Conservation (phyloP, 1,140 invertebrate genomes). For the Cecropterus lyciades region DNA sequence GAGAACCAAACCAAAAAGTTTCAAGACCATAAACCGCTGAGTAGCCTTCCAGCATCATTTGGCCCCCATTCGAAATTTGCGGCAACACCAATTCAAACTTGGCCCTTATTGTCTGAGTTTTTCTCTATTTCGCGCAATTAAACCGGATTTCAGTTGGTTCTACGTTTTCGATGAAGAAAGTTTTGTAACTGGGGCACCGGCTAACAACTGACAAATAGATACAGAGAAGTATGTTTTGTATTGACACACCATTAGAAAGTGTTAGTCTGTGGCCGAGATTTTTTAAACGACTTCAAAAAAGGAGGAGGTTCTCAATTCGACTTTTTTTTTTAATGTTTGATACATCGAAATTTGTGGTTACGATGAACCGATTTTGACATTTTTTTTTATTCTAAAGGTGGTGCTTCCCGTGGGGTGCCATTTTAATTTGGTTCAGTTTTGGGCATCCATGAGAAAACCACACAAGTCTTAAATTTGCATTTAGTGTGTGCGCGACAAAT, state of each 20-base stretch:
- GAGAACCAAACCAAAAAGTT: constrained; percentile 2
- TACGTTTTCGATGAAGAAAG: constrained; percentile 31
- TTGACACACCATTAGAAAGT: neutral
- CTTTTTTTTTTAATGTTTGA: too few relatives aligned
- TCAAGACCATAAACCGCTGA: neutral
- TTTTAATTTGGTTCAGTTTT: too few relatives aligned
- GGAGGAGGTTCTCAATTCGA: too few relatives aligned
- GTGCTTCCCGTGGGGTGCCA: too few relatives aligned
- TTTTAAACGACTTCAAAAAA: too few relatives aligned
- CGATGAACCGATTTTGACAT: too few relatives aligned
- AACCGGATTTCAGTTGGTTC: constrained; percentile 21
- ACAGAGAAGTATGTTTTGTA: neutral
- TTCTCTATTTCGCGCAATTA: constrained; percentile 33
- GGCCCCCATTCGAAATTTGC: constrained; percentile 18
- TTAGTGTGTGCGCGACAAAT: too few relatives aligned
- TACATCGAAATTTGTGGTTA: too few relatives aligned
- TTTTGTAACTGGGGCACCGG: constrained; percentile 14
- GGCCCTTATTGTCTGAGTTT: constrained; percentile 30
- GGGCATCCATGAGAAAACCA: too few relatives aligned
- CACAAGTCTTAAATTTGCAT: too few relatives aligned
- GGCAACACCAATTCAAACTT: constrained; percentile 30
- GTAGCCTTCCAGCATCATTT: constrained; percentile 17
- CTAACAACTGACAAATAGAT: neutral
- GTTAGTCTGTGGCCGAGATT: too few relatives aligned
- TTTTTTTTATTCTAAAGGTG: too few relatives aligned